Evolutionary conservation across 2,888 invertebrate genomes (phyloP), one percentile per base, ranked within the genome.

Genomic region (Ectemnius lituratus): DNA sequence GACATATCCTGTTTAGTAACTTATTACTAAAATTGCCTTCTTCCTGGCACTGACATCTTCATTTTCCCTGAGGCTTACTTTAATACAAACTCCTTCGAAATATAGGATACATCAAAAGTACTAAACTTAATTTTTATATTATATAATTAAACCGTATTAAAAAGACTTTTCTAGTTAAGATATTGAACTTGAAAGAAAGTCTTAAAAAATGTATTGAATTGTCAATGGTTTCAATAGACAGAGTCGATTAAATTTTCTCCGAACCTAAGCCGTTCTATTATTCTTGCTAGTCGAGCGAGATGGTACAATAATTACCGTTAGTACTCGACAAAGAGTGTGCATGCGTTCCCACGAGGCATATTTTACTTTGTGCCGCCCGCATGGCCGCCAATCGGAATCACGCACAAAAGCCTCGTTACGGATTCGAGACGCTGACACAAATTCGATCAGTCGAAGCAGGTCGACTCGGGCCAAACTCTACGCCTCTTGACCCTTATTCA

Each of bases 381-480:
- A 82, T 82, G 49, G 58, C 65, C 59, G 62, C 16, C 57, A 20
- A 49, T 62, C 59, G 78, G 57, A 70, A 72, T 78, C 73, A 69
- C 73, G 81, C 70, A 75, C 73, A 77, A 82, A 79, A 67, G 70
- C 66, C 70, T 78, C 73, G 71, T 78, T 77, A 77, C 71, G 78
- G 66, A 74, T 78, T 82, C 73, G 61, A 52, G 56, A 20, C 70
- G 18, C 28, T 62, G 60, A 58, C 58, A 66, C 65, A 70, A 62
- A 67, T 67, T 69, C 70, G 73, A 70, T 73, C 71, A 62, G 5
- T 6, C 27, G 5, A 52, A 64, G 60, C 37, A 49, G 62, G 49
- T 66, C 62, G 62, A 20, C 20, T 28, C n/a, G 62, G 14, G 5
- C 37, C 52, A 45, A 23, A n/a, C 16, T 11, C 37, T 23, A 16